Evolutionary conservation across 2,888 invertebrate genomes (phyloP), one percentile per base, ranked within the genome.

Genomic region (Nysson spinosus): DNA sequence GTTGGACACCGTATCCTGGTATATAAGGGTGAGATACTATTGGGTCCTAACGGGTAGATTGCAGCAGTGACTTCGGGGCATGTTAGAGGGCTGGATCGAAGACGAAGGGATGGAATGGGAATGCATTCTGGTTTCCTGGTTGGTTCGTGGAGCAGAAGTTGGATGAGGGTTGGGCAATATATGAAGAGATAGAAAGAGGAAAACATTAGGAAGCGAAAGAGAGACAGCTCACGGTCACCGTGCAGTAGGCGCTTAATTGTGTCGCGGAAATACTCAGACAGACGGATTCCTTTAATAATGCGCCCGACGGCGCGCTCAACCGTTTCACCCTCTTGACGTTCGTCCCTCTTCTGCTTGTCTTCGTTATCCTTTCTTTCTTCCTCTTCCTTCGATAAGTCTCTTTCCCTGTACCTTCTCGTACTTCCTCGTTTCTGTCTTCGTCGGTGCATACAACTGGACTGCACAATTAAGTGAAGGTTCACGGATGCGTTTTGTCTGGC

Each of bases 251-350:
- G 73, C 77, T 79, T 80, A 82, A 82, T 81, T 82, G 81, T 78
- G 77, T 80, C 80, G 79, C 77, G 73, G 76, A 84, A 83, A 84
- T 83, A 80, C 81, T 84, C 83, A 82, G 83, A 84, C 83, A 71
- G 79, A 77, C 75, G 82, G 80, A 84, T 83, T 84, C 78, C 82
- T 81, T 82, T 83, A 83, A 83, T 84, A 83, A 80, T 78, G 80
- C 75, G 76, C 77, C 72, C 75, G 70, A 72, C 79, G 74, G 73
- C 65, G 76, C 73, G 77, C 76, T 80, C 80, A 69, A 73, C 74
- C 74, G 75, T 73, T 72, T 66, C 70, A 52, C 70, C 71, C 78
- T 75, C 72, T 76, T 70, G 68, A 72, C 74, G 71, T 81, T 54
- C 47, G 69, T 66, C 63, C 71, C 49, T 62, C 66, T 71, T 44